phyloP scores from a whole-genome alignment of 2,888 invertebrate genomes.

The Notodonta ziczac region DNA sequence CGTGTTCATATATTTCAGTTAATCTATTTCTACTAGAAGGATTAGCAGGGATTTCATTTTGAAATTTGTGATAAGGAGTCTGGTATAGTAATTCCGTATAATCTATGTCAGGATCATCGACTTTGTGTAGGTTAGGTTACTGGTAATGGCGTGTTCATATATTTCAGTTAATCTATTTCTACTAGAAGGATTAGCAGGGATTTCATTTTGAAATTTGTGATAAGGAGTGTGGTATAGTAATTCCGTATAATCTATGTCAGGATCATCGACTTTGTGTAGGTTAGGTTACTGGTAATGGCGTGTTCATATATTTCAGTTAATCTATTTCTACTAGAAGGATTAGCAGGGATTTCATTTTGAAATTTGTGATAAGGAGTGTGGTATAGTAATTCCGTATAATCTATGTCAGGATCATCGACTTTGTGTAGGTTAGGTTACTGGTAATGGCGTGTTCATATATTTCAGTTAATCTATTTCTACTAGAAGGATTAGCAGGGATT shows the following conservation, averaged over 20 bases:
- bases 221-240: too few relatives aligned
- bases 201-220: constrained; percentile 2
- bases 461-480: neutral
- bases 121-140: too few relatives aligned
- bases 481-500: neutral
- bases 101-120: too few relatives aligned
- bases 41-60: neutral
- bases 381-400: too few relatives aligned
- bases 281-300: too few relatives aligned
- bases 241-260: too few relatives aligned
- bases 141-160: too few relatives aligned
- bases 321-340: neutral
- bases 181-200: neutral
- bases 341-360: neutral
- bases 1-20: neutral
- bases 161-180: neutral
- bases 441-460: too few relatives aligned
- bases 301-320: neutral
- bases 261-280: too few relatives aligned
- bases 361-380: constrained; percentile 7
- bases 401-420: too few relatives aligned
- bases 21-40: neutral
- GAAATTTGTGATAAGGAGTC: constrained; percentile 6
- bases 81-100: too few relatives aligned
- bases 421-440: too few relatives aligned